Conservation (phyloP, 2,113 vertebrate species). For the Nannospalax galili region DNA sequence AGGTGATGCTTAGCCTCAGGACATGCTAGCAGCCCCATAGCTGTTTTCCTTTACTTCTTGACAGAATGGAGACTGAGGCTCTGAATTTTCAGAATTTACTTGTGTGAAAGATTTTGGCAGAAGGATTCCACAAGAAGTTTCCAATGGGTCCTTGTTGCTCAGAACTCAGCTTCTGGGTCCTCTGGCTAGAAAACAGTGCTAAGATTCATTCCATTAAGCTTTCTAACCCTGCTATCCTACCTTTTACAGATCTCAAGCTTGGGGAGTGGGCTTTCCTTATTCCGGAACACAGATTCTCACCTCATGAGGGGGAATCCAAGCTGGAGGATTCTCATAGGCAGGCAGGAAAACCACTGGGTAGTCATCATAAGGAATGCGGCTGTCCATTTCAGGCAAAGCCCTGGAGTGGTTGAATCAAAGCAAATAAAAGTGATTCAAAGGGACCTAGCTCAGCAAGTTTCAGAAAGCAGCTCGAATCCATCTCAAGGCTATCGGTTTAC, state of each 20-base stretch:
- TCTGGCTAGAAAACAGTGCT: background rate
- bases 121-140: background rate
- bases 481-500: background rate
- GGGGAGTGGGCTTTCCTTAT: background rate
- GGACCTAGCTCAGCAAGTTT: constrained; percentile 1
- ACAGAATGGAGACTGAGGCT: constrained; percentile 46
- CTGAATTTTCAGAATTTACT: constrained; percentile 58
- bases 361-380: constrained; percentile 93
- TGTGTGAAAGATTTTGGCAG: background rate
- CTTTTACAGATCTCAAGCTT: background rate
- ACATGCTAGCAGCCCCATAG: background rate
- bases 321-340: constrained; percentile 95
- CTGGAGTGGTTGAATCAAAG: constrained; percentile 54
- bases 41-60: constrained; percentile 1
- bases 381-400: constrained; percentile 88
- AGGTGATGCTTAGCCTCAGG: background rate
- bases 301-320: constrained; percentile 95
- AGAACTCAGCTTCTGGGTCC: constrained; percentile 32
- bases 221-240: background rate
- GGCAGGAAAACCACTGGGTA: constrained; percentile 97
- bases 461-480: background rate
- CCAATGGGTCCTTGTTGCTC: background rate
- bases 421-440: constrained; percentile 27
- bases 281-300: constrained; percentile 80
- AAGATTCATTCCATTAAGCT: constrained; percentile 20